A percentile compares a stretch with the other conserved stretches of the same genome.
These are phyloP conservation scores for Standfussiana lucernea DNA, from an alignment of 2,888 invertebrate species.

Conservation along the genomic window DNA sequence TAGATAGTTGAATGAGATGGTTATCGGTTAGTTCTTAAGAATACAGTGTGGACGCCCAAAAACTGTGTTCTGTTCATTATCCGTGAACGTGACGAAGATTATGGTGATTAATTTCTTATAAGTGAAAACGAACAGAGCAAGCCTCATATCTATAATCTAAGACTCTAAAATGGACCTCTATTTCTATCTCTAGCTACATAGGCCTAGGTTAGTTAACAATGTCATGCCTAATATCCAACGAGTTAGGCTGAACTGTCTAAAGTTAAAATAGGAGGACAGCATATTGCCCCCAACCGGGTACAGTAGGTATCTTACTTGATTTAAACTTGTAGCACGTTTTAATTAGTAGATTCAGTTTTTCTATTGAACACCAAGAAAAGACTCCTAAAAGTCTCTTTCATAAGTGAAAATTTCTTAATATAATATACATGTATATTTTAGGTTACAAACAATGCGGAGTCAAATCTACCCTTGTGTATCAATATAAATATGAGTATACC, in stretches of 20 bases:
- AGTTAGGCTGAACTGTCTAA: no score
- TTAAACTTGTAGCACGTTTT: not conserved
- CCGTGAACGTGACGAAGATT: not conserved
- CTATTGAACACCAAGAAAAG: not conserved
- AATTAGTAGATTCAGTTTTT: not conserved
- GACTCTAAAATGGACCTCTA: not conserved
- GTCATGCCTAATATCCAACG: no score
- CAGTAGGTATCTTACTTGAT: not conserved
- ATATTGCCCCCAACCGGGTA: no score
- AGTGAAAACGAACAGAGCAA: not conserved
- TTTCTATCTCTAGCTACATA: not conserved
- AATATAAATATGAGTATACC: not conserved
- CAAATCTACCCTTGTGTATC: not conserved
- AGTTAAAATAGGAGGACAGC: no score
- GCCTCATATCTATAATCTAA: not conserved
- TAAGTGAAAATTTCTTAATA: not conserved
- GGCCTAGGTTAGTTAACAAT: not conserved
- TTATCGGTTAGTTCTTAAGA: not conserved
- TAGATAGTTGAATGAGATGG: not conserved
- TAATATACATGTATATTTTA: not conserved
- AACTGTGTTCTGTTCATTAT: not conserved
- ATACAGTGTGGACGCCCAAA: not conserved
- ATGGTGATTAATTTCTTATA: not conserved
- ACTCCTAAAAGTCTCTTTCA: not conserved
- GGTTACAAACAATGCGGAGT: not conserved